Evolutionary conservation across 2,113 vertebrate genomes (phyloP).

Genomic region (Pelobates fuscus): DNA sequence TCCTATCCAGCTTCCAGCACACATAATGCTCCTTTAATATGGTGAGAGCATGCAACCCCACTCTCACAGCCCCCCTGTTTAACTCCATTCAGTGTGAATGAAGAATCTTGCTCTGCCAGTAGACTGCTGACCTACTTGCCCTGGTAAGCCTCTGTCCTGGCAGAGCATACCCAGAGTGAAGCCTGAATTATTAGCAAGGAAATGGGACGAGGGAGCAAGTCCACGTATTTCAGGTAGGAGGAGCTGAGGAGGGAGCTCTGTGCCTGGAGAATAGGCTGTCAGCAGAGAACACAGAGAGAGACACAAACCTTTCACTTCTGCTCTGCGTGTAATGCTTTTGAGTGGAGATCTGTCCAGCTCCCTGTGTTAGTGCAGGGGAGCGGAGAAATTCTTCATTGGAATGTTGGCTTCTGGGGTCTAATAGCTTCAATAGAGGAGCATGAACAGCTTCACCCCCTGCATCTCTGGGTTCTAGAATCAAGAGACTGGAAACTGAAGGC

Average conservation of each 20-base stretch:
- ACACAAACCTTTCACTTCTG: slow-evolving; percentile 30
- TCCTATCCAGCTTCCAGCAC: no score
- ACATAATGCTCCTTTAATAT: no score
- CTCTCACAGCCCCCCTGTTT: not conserved
- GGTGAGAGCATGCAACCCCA: not conserved
- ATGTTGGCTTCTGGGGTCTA: slow-evolving; percentile 22
- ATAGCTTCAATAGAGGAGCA: not conserved
- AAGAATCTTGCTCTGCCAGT: not conserved
- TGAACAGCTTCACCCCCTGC: slow-evolving; percentile 18
- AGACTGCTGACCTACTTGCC: slow-evolving; percentile 36
- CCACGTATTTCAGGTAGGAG: slow-evolving; percentile 52
- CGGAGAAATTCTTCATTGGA: slow-evolving; percentile 34
- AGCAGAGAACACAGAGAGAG: no score
- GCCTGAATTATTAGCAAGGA: slow-evolving; percentile 47
- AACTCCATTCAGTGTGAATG: not conserved
- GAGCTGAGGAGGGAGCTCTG: slow-evolving; percentile 42
- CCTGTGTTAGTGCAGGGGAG: slow-evolving; percentile 17
- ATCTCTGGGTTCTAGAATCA: slow-evolving; percentile 30
- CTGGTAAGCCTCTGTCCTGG: slow-evolving; percentile 37
- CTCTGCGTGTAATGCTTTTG: slow-evolving; percentile 21
- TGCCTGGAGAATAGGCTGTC: slow-evolving; percentile 42
- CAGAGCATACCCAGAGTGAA: slow-evolving; percentile 1
- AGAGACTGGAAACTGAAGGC: slow-evolving; percentile 53
- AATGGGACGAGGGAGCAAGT: slow-evolving; percentile 53
- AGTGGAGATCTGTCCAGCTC: not conserved